Evolutionary conservation across 2,888 invertebrate genomes (phyloP), one percentile per base, ranked within the genome.

Genomic region (Steinernema carpocapsae): DNA sequence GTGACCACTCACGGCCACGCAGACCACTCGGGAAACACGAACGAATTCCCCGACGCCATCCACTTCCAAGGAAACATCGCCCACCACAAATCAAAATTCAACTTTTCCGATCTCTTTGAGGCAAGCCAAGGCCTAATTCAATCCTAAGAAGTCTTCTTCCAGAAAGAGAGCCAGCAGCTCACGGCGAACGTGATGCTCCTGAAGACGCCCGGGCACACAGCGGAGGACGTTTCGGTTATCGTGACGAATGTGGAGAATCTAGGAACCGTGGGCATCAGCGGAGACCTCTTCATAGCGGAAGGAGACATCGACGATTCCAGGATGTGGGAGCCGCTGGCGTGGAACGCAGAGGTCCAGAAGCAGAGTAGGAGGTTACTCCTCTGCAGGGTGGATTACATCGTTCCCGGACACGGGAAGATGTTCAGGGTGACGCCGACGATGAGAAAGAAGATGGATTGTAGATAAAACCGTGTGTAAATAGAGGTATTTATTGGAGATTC

Each of bases 1-100:
- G 79, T 86, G 12, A 83, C 84, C 7, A 85, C 86, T 2, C 86
- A 86, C 73, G 86, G 86, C 6, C 86, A 86, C 77, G 82, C 84
- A 0, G 86, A 86, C 71, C 86, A 86, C 72, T 72, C 77, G 29
- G 81, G 81, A 19, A 82, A 82, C 70, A 76, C 70, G 0, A 76
- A 76, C 45, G 82, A 83, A 22, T 84, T 83, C 71, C 84, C 84
- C 1, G 83, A 82, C 72, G 83, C 83, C 1, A 32, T 78, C 43
- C 83, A 83, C 72, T 83, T 80, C 56, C 80, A 78, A 48, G 77
- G 75, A 37, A 46, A 37, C 29, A 82, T 83, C 71, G 74, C 79
- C 42, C 86, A 86, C 74, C 78, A 81, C 24, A 42, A 77, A 6
- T 79, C 80, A 7, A 79, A 79, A 32, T 86, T 86, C 78, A 86